Percentiles rank a stretch among this genome's conserved stretches.
phyloP scores from a whole-genome alignment of 1,140 invertebrate genomes.

The Fopius arisanus region DNA sequence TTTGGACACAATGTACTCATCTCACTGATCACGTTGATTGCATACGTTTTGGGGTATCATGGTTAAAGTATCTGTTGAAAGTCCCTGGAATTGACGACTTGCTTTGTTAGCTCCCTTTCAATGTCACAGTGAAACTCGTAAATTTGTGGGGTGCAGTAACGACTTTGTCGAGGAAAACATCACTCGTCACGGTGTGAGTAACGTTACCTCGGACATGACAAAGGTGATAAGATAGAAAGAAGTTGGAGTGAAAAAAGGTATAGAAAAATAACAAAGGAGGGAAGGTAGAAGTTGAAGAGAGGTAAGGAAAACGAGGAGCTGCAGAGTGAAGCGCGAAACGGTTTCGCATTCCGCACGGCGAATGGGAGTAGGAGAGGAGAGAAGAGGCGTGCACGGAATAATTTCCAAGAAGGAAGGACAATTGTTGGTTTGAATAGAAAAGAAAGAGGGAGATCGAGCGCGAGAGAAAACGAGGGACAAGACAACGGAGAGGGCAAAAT shows the following conservation, averaged over 20 bases:
- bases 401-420: constrained; percentile 12
- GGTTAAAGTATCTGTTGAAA: constrained; percentile 37
- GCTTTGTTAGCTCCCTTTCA: constrained; percentile 7
- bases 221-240: neutral
- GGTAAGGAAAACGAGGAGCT: neutral
- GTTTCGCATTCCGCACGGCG: constrained; percentile 10
- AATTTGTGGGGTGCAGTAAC: neutral
- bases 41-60: neutral
- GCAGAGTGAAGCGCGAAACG: constrained; percentile 6
- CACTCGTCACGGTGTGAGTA: neutral
- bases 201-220: neutral
- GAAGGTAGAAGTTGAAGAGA: constrained; percentile 13
- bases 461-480: neutral
- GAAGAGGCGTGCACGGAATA: constrained; percentile 14
- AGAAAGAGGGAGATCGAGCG: neutral
- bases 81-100: constrained; percentile 34
- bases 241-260: neutral
- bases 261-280: neutral
- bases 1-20: neutral
- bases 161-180: neutral
- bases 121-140: neutral
- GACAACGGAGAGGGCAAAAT: neutral
- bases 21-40: neutral
- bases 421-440: constrained; percentile 17
- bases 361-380: neutral